phyloP scores from a whole-genome alignment of 2,888 invertebrate species.

The Blastobasis adustella region DNA sequence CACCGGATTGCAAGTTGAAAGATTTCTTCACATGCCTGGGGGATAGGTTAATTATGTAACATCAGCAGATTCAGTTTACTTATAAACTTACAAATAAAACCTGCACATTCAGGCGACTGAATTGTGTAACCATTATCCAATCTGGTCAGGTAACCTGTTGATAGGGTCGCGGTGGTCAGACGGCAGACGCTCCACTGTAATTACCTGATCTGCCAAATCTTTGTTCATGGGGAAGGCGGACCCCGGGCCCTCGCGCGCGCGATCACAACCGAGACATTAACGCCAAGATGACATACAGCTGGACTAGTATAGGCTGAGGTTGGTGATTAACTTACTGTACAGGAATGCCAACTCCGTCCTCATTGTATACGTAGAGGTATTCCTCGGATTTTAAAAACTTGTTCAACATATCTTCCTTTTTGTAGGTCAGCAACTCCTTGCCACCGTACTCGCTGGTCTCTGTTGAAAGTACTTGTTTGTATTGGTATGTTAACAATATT shows the following conservation, averaged over 20 bases:
- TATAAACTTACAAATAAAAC: neutral
- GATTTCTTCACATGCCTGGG: slow-evolving; percentile 4
- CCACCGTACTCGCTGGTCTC: slow-evolving; percentile 3
- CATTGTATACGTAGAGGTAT: neutral
- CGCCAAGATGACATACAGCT: no score
- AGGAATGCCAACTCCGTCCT: slow-evolving; percentile 5
- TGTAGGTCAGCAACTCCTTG: slow-evolving; percentile 7
- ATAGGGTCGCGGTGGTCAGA: neutral
- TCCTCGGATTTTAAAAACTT: neutral
- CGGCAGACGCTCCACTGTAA: no score
- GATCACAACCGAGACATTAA: no score
- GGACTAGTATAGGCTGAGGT: no score
- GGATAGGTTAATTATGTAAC: neutral
- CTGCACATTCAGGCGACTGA: neutral
- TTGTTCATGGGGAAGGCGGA: no score
- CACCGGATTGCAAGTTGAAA: slow-evolving; percentile 3
- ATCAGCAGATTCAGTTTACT: neutral
- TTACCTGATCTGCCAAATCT: no score
- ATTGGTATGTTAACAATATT: no score
- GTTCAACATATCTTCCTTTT: neutral
- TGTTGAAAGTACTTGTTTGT: neutral
- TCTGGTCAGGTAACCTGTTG: neutral
- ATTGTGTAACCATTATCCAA: neutral
- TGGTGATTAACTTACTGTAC: slow-evolving; percentile 4
- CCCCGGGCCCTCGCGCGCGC: no score